Percentiles rank a stretch among this genome's conserved stretches.
Conservation (phyloP, 2,888 invertebrate genomes). For the Cataglyphis livida region DNA sequence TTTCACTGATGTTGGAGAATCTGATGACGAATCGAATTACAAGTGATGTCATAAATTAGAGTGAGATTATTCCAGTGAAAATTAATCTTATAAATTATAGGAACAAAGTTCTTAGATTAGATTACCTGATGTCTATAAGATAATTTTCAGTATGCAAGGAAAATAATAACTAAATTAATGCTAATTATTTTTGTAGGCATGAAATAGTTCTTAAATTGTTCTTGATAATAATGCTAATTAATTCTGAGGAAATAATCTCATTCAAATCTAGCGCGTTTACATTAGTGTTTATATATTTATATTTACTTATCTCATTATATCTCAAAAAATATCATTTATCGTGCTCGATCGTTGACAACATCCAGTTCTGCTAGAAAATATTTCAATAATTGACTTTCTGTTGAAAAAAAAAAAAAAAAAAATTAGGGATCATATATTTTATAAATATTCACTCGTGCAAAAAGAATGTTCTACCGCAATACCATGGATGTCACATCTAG, state of each 20-base stretch:
- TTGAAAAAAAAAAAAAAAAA: conserved; percentile 4
- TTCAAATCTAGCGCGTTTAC: neutral
- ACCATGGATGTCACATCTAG: neutral
- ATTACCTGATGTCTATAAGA: neutral
- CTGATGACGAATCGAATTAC: conserved; percentile 52
- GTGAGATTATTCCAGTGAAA: conserved; percentile 3
- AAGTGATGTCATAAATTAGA: neutral
- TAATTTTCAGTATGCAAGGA: conserved; percentile 1
- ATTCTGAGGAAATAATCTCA: conserved; percentile 25
- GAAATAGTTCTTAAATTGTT: neutral
- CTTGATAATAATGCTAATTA: conserved; percentile 6
- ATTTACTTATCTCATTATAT: neutral
- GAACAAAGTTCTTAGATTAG: neutral
- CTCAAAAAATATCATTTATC: conserved; percentile 30
- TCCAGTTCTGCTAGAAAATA: conserved; percentile 5
- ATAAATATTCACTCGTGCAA: neutral
- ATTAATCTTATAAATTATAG: conserved; percentile 24
- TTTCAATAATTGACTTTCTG: conserved; percentile 34
- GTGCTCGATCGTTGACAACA: neutral
- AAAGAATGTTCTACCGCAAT: neutral
- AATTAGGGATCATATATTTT: neutral
- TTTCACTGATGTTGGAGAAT: conserved; percentile 46
- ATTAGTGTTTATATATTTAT: neutral
- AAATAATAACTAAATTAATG: neutral
- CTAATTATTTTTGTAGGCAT: neutral